phyloP scores from a whole-genome alignment of 1,140 invertebrate genomes.

The Copidosoma floridanum region DNA sequence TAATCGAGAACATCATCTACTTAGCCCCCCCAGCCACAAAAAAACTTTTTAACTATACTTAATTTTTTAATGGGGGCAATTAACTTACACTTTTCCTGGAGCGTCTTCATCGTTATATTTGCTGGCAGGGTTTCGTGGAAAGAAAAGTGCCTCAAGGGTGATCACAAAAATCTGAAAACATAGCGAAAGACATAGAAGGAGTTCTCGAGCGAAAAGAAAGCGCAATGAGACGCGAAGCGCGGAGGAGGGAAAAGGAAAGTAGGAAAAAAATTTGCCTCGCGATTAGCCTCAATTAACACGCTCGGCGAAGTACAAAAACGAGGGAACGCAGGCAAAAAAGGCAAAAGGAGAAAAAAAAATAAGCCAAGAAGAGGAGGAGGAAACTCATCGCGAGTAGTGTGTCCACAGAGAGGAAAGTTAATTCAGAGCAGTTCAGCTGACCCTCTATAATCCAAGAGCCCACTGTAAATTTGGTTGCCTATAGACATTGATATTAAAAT shows the following conservation, averaged over 20 bases:
- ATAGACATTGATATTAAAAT: too few species aligned
- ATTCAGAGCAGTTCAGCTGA: slow-evolving; percentile 25
- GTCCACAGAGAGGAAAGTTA: slow-evolving; percentile 31
- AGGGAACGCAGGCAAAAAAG: slow-evolving; percentile 9
- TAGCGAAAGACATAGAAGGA: too few species aligned
- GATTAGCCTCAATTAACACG: slow-evolving; percentile 29
- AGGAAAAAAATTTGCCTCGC: slow-evolving; percentile 16
- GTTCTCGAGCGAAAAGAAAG: too few species aligned
- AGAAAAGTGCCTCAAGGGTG: slow-evolving; percentile 11
- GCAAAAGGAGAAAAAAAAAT: too few species aligned
- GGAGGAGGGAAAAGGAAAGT: background rate
- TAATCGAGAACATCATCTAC: slow-evolving; percentile 2
- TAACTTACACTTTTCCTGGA: slow-evolving; percentile 6
- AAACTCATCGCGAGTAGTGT: background rate
- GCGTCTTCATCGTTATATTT: background rate
- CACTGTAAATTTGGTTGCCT: too few species aligned
- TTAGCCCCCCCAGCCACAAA: too few species aligned
- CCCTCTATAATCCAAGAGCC: too few species aligned
- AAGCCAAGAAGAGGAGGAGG: background rate
- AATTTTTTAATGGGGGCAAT: slow-evolving; percentile 25
- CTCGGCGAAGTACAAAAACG: slow-evolving; percentile 19
- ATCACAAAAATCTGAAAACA: too few species aligned
- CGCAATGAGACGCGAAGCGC: background rate
- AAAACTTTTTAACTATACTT: slow-evolving; percentile 21
- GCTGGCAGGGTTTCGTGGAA: too few species aligned